Conservation (phyloP, 2,888 invertebrate species). For the Athripsodes cinereus region DNA sequence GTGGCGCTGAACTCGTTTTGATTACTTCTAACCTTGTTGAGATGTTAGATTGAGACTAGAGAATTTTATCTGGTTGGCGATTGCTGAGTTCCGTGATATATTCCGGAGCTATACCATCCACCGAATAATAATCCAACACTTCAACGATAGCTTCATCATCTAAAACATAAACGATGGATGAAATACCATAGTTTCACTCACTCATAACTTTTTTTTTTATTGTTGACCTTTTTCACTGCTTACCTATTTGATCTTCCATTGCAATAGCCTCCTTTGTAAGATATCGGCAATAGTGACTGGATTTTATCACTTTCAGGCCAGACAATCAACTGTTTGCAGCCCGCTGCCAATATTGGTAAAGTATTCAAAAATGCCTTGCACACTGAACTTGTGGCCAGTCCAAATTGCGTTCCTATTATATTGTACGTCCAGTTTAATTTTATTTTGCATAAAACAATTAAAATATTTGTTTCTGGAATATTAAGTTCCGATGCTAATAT, state of each 20-base stretch:
- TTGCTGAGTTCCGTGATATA: too few species aligned
- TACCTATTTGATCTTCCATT: background rate
- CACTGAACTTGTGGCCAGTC: background rate
- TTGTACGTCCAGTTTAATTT: slow-evolving; percentile 5
- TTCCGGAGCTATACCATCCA: too few species aligned
- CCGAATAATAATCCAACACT: too few species aligned
- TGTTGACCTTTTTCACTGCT: too few species aligned
- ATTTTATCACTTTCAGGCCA: slow-evolving; percentile 4
- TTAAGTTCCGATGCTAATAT: background rate
- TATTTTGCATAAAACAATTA: slow-evolving; percentile 4
- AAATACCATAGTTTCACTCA: too few species aligned
- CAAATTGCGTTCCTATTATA: slow-evolving; percentile 1
- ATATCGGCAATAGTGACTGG: slow-evolving; percentile 3
- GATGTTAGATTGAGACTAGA: too few species aligned
- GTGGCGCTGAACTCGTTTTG: too few species aligned
- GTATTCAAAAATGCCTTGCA: slow-evolving; percentile 2
- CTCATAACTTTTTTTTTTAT: too few species aligned
- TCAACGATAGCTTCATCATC: too few species aligned
- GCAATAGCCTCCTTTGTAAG: background rate
- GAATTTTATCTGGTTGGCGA: too few species aligned
- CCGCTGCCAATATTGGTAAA: slow-evolving; percentile 1
- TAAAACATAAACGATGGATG: too few species aligned
- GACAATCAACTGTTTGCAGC: slow-evolving; percentile 2
- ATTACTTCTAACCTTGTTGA: too few species aligned
- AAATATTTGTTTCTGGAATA: slow-evolving; percentile 5